phyloP scores from a whole-genome alignment of 2,888 invertebrate genomes.

The Hyles lineata region DNA sequence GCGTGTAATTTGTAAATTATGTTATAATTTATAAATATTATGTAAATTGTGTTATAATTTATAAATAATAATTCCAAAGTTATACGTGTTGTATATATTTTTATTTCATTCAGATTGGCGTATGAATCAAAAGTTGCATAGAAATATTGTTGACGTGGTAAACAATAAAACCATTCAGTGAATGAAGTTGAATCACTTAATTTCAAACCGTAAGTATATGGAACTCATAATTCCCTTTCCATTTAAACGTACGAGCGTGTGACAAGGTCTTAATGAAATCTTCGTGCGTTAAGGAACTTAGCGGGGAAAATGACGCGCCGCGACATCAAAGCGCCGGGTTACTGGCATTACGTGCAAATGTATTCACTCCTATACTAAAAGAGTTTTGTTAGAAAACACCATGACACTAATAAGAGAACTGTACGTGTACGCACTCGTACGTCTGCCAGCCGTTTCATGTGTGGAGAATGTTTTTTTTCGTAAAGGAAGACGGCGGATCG shows the following conservation, averaged over 20 bases:
- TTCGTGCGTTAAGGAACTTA: conserved; percentile 46
- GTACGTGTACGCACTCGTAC: conserved; percentile 30
- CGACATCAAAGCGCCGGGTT: conserved; percentile 49
- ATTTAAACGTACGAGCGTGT: conserved; percentile 23
- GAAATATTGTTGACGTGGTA: not conserved
- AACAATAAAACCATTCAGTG: not conserved
- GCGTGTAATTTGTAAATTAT: no score
- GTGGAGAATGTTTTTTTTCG: conserved; percentile 4
- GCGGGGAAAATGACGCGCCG: conserved; percentile 38
- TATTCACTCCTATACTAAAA: conserved; percentile 45
- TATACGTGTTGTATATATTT: no score
- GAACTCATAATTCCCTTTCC: conserved; percentile 5
- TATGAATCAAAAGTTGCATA: not conserved
- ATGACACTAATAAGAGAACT: conserved; percentile 41
- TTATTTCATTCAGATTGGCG: no score
- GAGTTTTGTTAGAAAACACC: conserved; percentile 43
- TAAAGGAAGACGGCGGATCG: conserved; percentile 1
- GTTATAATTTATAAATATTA: no score
- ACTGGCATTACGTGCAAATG: conserved; percentile 48
- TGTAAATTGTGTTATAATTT: no score
- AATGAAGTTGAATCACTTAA: not conserved
- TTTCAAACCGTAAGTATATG: not conserved
- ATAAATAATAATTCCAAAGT: no score
- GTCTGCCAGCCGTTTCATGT: conserved; percentile 4
- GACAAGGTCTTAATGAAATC: conserved; percentile 41